Evolutionary conservation across 2,797 vertebrate genomes (phyloP), one percentile per base, ranked within the genome.

Genomic region (Catostomus latipinnis): DNA sequence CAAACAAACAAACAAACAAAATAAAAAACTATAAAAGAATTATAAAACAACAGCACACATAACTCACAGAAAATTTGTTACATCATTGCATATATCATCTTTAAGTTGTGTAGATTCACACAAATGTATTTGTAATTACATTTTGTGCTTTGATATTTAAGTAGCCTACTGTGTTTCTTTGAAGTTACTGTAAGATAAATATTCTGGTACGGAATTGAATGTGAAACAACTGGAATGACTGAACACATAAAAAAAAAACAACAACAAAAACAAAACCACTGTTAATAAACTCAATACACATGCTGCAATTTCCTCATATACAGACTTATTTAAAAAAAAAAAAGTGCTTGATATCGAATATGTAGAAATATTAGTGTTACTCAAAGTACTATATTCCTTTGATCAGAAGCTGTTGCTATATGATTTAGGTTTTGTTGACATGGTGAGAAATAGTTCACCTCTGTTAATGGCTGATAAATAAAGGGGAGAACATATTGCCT

Each of bases 231-330:
- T 83, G 84, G 81, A 81, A 84, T 84, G 79, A 83, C 45, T 83
- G 81, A 66, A 79, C 87, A 89, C 86, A 86, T 58, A 54, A 68
- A 70, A 82, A 83, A 84, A 88, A 86, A 9, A 52, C 10, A 52
- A 11, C 9, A 10, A 66, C 63, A 81, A 85, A 76, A 81, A 71
- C 68, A 76, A 82, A 74, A 75, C 87, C 77, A 82, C 78, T 76
- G 87, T 84, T 90, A 88, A 90, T 85, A 86, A 89, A 88, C 84
- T 86, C 78, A 91, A 86, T 86, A 92, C 88, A 92, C 92, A 92
- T 93, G 93, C 92, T 88, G 91, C 88, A 87, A 88, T 80, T 87
- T 89, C 93, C 91, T 93, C 85, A 94, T 94, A 95, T 95, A 94
- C 94, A 94, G 87, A 94, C 89, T 90, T 89, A 63, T 78, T 89